Evolutionary conservation across 2,113 vertebrate species (phyloP).

Genomic region (Psammodynastes pulverulentus): DNA sequence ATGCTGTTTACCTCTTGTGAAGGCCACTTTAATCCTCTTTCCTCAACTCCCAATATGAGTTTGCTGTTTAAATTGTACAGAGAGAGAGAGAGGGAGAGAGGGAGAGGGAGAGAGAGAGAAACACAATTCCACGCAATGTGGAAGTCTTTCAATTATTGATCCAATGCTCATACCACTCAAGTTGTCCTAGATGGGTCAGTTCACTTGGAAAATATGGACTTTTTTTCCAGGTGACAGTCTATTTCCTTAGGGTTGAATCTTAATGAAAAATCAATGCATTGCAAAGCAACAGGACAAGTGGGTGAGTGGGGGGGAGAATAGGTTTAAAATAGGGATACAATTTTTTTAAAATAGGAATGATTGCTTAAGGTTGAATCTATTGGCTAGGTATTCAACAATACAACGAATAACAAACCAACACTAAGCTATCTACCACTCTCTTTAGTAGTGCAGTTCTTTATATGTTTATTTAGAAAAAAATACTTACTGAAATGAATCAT

Average conservation of each 20-base stretch:
- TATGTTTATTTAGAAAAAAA: neutral
- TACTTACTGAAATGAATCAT: neutral
- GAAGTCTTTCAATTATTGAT: neutral
- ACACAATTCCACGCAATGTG: too few relatives aligned
- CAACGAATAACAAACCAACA: neutral
- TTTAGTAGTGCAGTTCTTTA: neutral
- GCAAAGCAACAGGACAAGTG: neutral
- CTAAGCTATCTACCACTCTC: neutral
- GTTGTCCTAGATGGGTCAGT: neutral
- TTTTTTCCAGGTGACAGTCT: neutral
- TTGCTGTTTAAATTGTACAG: neutral
- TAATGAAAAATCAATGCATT: neutral
- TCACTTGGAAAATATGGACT: neutral
- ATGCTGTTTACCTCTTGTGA: neutral
- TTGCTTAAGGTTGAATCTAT: neutral
- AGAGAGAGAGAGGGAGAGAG: too few relatives aligned
- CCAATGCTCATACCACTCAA: neutral
- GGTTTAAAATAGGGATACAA: neutral
- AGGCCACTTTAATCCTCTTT: neutral
- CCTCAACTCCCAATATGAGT: neutral
- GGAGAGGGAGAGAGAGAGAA: too few relatives aligned
- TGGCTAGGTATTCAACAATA: neutral
- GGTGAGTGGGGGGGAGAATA: fast-evolving
- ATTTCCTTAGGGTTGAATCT: neutral
- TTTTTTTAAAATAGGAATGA: neutral